These are phyloP conservation scores for Naso thynnoides DNA, from an alignment of 2,797 vertebrate species.

Conservation along the genomic window DNA sequence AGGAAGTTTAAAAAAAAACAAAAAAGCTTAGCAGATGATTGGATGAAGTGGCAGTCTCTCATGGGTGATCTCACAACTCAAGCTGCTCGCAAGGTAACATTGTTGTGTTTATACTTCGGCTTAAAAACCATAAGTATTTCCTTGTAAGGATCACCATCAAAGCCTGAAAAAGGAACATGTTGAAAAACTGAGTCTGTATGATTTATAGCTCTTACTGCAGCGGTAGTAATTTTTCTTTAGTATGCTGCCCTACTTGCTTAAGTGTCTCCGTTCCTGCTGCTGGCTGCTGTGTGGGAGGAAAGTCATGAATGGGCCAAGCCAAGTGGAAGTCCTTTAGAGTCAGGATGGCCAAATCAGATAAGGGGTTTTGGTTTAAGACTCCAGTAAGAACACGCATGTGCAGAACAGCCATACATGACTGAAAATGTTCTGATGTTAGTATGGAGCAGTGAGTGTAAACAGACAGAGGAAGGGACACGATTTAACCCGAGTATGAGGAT, in stretches of 20 bases:
- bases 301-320: slow-evolving; percentile 52
- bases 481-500: not conserved
- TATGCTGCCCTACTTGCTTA: slow-evolving; percentile 22
- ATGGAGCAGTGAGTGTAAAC: not conserved
- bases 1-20: too few species aligned
- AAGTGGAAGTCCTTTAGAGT: slow-evolving; percentile 63
- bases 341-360: slow-evolving; percentile 57
- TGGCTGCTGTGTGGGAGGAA: slow-evolving; percentile 50
- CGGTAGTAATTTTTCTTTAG: not conserved
- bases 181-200: not conserved
- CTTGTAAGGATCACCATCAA: not conserved
- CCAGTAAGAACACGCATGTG: slow-evolving; percentile 23
- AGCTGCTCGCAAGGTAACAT: too few species aligned
- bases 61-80: too few species aligned
- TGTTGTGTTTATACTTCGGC: not conserved
- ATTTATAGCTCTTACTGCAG: not conserved
- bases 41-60: too few species aligned
- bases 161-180: not conserved
- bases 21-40: too few species aligned
- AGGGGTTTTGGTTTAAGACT: slow-evolving; percentile 44
- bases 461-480: not conserved
- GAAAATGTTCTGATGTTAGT: slow-evolving; percentile 7
- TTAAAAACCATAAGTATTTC: not conserved
- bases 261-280: slow-evolving; percentile 21
- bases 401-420: slow-evolving; percentile 36